These are phyloP conservation scores for Caranx ignobilis DNA, from an alignment of 2,113 vertebrate species.

Conservation along the genomic window DNA sequence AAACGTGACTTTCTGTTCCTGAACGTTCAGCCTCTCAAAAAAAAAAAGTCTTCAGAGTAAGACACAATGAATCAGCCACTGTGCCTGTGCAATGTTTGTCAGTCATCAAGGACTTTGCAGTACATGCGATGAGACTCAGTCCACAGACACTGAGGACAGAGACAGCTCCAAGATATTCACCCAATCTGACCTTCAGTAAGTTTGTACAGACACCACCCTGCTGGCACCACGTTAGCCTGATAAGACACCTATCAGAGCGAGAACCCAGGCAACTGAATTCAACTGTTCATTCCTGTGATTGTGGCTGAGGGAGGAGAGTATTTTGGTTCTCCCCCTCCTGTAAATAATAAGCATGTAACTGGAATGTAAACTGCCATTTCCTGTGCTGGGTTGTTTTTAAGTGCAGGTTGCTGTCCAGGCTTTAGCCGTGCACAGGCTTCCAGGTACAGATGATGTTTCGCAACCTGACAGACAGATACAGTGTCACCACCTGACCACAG, in stretches of 20 bases:
- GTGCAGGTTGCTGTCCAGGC: not conserved
- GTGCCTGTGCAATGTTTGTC: not conserved
- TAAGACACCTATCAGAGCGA: not conserved
- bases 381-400: not conserved
- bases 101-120: not conserved
- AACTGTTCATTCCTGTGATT: not conserved
- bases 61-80: not conserved
- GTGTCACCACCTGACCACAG: too few relatives aligned
- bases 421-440: too few relatives aligned
- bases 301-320: not conserved
- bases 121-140: not conserved
- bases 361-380: conserved; percentile 2
- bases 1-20: too few relatives aligned
- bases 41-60: not conserved
- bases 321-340: not conserved
- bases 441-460: too few relatives aligned
- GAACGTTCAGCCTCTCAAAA: too few relatives aligned
- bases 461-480: too few relatives aligned
- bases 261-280: not conserved
- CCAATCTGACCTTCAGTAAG: conserved; percentile 1
- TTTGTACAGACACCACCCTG: not conserved
- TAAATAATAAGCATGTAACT: conserved; percentile 6
- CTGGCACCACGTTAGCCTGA: not conserved
- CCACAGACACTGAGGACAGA: not conserved
- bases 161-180: not conserved